Evolutionary conservation across 1,140 invertebrate species (phyloP).

Genomic region (Chironomus striatipennis): DNA sequence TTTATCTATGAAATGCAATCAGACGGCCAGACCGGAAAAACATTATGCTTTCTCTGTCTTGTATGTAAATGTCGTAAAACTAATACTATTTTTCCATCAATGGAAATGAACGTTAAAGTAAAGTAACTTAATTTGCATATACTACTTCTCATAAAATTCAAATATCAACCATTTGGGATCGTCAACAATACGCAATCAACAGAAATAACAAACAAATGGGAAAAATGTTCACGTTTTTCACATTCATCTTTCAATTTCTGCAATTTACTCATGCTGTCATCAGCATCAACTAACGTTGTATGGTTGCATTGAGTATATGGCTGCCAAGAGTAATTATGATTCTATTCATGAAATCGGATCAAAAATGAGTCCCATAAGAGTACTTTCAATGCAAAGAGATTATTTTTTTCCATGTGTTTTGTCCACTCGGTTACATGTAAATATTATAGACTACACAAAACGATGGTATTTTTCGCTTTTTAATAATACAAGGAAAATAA

Average conservation of each 20-base stretch:
- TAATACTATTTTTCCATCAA: not conserved
- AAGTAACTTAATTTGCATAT: slow-evolving; percentile 4
- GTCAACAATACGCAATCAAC: slow-evolving; percentile 1
- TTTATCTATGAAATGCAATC: not conserved
- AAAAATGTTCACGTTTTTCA: not conserved
- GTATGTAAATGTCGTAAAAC: no score
- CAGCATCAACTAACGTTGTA: not conserved
- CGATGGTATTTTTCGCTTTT: no score
- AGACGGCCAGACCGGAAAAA: not conserved
- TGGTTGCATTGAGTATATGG: not conserved
- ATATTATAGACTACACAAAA: not conserved
- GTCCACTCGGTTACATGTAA: not conserved
- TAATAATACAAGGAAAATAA: not conserved
- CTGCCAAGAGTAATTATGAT: not conserved
- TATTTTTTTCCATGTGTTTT: not conserved
- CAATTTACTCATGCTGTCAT: not conserved
- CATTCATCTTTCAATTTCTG: not conserved
- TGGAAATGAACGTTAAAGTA: not conserved
- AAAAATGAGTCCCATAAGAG: not conserved
- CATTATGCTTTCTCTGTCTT: not conserved
- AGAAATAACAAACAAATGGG: not conserved
- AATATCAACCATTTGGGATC: not conserved
- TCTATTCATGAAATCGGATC: slow-evolving; percentile 7
- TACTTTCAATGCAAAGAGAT: not conserved
- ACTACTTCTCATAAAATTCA: not conserved